phyloP scores from a whole-genome alignment of 1,140 invertebrate genomes.

The Drosophila melanica region DNA sequence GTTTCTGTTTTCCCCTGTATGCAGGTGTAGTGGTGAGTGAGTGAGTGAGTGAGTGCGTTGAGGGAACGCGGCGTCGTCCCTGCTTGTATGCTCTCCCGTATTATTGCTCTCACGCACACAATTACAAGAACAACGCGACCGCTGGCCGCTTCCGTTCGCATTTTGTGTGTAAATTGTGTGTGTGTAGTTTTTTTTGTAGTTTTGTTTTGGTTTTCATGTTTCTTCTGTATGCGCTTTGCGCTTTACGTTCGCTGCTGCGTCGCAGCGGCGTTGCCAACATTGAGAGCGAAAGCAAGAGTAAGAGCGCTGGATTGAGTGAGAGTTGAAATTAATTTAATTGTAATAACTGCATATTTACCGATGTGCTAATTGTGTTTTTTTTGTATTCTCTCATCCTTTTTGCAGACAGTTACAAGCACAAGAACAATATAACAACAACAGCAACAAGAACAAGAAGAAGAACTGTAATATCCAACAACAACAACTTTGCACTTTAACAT shows the following conservation, averaged over 20 bases:
- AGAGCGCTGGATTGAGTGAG: conserved; percentile 5
- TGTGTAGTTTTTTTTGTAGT: conserved; percentile 72
- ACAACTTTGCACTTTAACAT: conserved; percentile 67
- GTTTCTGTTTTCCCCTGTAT: conserved; percentile 35
- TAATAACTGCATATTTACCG: not conserved
- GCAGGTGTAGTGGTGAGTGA: conserved; percentile 73
- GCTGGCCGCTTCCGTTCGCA: conserved; percentile 43
- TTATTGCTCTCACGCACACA: conserved; percentile 40
- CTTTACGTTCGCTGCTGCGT: conserved; percentile 39
- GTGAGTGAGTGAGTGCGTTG: conserved; percentile 13
- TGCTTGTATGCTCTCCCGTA: conserved; percentile 30
- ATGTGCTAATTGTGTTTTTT: conserved; percentile 7
- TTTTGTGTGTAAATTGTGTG: conserved; percentile 31
- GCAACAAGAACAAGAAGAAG: conserved; percentile 10
- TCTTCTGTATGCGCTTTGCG: conserved; percentile 57
- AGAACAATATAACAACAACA: conserved; percentile 13
- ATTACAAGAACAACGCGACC: conserved; percentile 24
- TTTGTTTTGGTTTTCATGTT: conserved; percentile 80
- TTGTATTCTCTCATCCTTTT: conserved; percentile 14
- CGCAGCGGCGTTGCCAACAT: conserved; percentile 57
- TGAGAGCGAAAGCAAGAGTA: conserved; percentile 32
- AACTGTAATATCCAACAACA: conserved; percentile 7
- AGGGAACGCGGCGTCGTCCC: conserved; percentile 15
- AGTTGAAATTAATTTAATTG: conserved; percentile 9
- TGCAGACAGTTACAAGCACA: conserved; percentile 53